Evolutionary conservation across 1,140 invertebrate genomes (phyloP), one percentile per base, ranked within the genome.

Genomic region (Bradynema listronoti): DNA sequence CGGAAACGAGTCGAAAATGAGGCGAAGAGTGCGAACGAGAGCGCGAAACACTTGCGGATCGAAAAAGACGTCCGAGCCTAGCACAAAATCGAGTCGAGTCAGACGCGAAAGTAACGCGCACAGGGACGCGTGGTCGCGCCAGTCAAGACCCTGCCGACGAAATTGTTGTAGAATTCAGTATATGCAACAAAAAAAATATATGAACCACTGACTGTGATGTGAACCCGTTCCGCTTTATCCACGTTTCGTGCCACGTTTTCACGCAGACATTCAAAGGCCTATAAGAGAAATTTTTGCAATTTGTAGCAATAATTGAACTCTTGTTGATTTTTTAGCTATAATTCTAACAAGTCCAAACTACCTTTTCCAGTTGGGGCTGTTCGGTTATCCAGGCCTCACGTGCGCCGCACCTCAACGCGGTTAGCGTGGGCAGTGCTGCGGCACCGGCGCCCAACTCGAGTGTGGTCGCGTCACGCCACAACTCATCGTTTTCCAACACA

Each of bases 21-120:
- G 30, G 2, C 49, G 33, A 14, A 76, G 34, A 7, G 70, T 73
- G 36, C 56, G 36, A 19, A 77, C 46, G 1, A 75, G 57, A 11
- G 68, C n/a, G 2, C 45, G 27, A 55, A 75, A 75, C 1, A 75
- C 65, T 22, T 43, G 47, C 14, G 73, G 65, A 57, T 75, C 73
- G 52, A 61, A 75, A 46, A 75, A 75, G 11, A 71, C 62, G 51
- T 74, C 72, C 14, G 72, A 75, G 1, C 58, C 72, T n/a, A 74
- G 9, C n/a, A 74, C 47, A 22, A 54, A 56, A 39, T 73, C 66
- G 14, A 72, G 29, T 4, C 25, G 27, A 16, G 32, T 36, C 14
- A 29, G 36, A 19, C 52, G 33, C 11, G 29, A 25, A 30, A 67
- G 34, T 29, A 71, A 42, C 6, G 27, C 11, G 5, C 22, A 11